Evolutionary conservation across 2,888 invertebrate genomes (phyloP).

Genomic region (Sericinus montela): DNA sequence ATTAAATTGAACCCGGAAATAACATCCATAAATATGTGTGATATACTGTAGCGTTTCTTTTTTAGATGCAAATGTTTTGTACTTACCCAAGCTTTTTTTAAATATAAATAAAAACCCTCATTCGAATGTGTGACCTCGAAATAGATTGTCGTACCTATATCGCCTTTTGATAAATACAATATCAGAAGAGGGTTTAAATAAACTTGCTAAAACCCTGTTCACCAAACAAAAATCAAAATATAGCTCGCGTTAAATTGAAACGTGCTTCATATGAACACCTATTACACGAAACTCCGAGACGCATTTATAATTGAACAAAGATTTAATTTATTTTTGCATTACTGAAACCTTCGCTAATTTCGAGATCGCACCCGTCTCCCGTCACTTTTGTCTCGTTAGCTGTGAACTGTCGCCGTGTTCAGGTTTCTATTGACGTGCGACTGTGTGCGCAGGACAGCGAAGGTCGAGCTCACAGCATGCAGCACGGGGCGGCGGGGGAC

Average conservation of each 20-base stretch:
- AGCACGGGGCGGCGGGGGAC: slow-evolving; percentile 63
- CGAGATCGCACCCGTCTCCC: slow-evolving; percentile 8
- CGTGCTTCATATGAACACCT: too few relatives aligned
- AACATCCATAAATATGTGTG: slow-evolving; percentile 1
- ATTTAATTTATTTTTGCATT: not conserved
- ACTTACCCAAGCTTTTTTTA: slow-evolving; percentile 11
- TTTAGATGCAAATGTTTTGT: slow-evolving; percentile 2
- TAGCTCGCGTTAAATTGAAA: too few relatives aligned
- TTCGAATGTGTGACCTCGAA: slow-evolving; percentile 12
- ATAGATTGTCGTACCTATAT: not conserved
- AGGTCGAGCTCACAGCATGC: slow-evolving; percentile 69
- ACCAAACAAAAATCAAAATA: too few relatives aligned
- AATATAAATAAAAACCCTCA: not conserved
- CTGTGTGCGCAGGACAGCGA: slow-evolving; percentile 54
- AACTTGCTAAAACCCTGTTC: too few relatives aligned
- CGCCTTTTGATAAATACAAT: too few relatives aligned
- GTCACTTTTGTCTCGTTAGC: not conserved
- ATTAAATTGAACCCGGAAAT: not conserved
- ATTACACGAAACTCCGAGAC: too few relatives aligned
- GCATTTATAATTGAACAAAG: too few relatives aligned
- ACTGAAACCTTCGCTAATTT: not conserved
- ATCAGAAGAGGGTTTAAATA: too few relatives aligned
- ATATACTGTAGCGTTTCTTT: not conserved
- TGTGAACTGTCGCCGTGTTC: not conserved
- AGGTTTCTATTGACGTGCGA: not conserved